Evolutionary conservation across 2,888 invertebrate species (phyloP).

Genomic region (Mamestra brassicae): DNA sequence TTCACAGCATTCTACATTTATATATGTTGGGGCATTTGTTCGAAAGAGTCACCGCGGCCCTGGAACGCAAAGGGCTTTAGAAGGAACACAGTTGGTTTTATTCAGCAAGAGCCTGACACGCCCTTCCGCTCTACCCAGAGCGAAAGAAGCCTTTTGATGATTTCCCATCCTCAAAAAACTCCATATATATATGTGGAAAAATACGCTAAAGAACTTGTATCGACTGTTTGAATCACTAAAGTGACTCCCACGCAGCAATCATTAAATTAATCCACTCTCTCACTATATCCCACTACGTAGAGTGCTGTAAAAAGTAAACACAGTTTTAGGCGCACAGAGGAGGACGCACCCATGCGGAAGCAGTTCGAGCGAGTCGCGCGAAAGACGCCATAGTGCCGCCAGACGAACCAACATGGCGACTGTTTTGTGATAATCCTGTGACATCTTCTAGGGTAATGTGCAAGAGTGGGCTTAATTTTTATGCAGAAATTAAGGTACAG

Average conservation of each 20-base stretch:
- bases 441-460: slow-evolving; percentile 9
- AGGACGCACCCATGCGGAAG: slow-evolving; percentile 53
- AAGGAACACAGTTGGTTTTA: too few species aligned
- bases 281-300: neutral
- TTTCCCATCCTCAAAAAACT: too few species aligned
- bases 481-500: too few species aligned
- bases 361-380: slow-evolving; percentile 30
- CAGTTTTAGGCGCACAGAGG: slow-evolving; percentile 27
- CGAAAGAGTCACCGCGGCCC: too few species aligned
- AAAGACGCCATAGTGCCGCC: slow-evolving; percentile 45
- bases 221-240: neutral
- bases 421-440: slow-evolving; percentile 26
- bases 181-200: too few species aligned
- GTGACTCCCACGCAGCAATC: neutral
- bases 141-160: too few species aligned
- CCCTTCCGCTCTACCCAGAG: too few species aligned
- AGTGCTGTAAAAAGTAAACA: slow-evolving; percentile 16
- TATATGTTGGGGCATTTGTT: too few species aligned
- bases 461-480: neutral
- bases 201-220: neutral
- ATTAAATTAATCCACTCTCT: neutral
- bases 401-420: slow-evolving; percentile 44
- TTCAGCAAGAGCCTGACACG: too few species aligned
- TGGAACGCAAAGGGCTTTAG: too few species aligned
- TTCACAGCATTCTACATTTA: neutral